Percentiles rank a stretch among this genome's conserved stretches.
phyloP scores from a whole-genome alignment of 2,113 vertebrate species.

The Bombycilla garrulus region DNA sequence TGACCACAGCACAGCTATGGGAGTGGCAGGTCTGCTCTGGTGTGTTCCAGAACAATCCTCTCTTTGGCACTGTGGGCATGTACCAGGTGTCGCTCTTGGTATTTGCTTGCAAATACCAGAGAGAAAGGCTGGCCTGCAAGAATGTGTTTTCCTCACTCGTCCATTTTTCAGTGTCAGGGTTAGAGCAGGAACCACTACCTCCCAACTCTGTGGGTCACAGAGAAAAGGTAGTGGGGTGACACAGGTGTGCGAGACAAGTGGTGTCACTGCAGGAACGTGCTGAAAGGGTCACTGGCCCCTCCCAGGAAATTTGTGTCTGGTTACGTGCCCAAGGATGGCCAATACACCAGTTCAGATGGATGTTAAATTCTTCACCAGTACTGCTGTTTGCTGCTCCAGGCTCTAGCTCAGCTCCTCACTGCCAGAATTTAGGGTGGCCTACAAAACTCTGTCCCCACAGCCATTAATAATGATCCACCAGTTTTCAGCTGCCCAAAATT shows the following conservation, averaged over 20 bases:
- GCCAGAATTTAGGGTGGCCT: background rate
- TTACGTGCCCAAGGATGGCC: background rate
- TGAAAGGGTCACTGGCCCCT: background rate
- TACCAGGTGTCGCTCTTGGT: background rate
- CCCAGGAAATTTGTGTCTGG: background rate
- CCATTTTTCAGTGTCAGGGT: background rate
- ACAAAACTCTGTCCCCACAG: background rate
- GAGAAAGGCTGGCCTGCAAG: background rate
- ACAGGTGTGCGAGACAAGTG: background rate
- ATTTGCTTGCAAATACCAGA: background rate
- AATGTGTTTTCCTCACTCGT: background rate
- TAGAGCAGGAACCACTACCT: background rate
- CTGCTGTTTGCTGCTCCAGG: background rate
- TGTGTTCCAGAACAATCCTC: background rate
- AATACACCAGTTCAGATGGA: background rate
- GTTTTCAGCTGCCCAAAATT: background rate
- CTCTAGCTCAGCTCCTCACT: background rate
- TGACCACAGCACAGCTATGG: background rate
- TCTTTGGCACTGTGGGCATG: background rate
- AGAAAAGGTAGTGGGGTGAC: background rate
- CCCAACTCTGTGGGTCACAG: background rate
- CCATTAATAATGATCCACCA: background rate
- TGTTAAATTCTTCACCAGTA: background rate
- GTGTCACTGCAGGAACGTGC: accelerated
- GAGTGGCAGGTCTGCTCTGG: background rate